A percentile compares a stretch with the other conserved stretches of the same genome.
phyloP scores from a whole-genome alignment of 1,140 invertebrate genomes.

The Diorhabda carinulata region DNA sequence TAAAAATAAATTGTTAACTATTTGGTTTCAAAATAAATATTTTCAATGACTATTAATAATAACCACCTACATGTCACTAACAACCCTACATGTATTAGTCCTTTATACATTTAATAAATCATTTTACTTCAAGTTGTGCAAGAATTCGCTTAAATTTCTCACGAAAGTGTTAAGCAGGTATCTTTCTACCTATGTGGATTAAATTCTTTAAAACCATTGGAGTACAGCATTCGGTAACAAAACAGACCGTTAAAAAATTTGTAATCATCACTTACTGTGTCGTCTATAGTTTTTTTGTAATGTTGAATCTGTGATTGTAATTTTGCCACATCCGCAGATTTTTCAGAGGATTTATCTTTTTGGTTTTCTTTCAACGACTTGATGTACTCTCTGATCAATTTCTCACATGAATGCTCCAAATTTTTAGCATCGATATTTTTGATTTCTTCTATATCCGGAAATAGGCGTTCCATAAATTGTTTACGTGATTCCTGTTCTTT shows the following conservation, averaged over 20 bases:
- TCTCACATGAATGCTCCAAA: conserved; percentile 25
- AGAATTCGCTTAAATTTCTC: no score
- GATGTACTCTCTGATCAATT: conserved; percentile 27
- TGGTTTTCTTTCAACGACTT: conserved; percentile 18
- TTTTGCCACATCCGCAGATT: conserved; percentile 48
- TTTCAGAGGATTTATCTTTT: conserved; percentile 14
- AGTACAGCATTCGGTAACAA: no score
- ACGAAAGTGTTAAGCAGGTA: no score
- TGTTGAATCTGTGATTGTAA: conserved; percentile 63
- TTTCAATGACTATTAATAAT: no score
- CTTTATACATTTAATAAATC: no score
- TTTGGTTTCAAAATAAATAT: no score
- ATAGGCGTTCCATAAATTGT: conserved; percentile 56
- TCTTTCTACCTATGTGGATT: no score
- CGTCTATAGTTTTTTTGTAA: conserved; percentile 70
- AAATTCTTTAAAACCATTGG: no score
- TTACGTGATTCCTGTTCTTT: conserved; percentile 56
- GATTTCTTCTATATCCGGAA: conserved; percentile 53
- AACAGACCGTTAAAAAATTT: no score
- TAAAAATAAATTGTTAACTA: not conserved
- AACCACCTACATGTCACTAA: no score
- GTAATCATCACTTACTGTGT: conserved; percentile 58
- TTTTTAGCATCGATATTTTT: conserved; percentile 35
- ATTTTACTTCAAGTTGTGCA: no score
- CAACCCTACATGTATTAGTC: no score